Conservation (phyloP, 2,797 vertebrate species). For the Anableps anableps region DNA sequence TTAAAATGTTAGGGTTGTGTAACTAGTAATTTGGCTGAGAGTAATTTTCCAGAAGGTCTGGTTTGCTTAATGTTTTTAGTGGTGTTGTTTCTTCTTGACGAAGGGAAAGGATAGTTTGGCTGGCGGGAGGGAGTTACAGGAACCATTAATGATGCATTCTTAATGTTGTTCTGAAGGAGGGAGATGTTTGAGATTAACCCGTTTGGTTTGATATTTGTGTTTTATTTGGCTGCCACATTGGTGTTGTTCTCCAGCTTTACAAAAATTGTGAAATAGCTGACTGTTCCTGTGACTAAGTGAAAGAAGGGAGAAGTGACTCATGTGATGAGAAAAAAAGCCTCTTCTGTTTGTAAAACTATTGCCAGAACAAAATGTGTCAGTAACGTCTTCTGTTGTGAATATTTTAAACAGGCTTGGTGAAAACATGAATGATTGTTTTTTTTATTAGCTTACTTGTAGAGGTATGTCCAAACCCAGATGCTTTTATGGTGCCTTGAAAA, state of each 20-base stretch:
- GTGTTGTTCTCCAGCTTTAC: constrained; percentile 16
- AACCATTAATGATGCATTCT: constrained; percentile 22
- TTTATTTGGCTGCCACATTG: neutral
- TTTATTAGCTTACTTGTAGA: neutral
- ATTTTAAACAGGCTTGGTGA: neutral
- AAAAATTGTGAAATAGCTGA: constrained; percentile 1
- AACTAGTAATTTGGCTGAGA: neutral
- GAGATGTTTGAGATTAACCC: constrained; percentile 2
- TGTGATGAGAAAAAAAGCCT: neutral
- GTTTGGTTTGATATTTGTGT: neutral
- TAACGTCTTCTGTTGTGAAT: constrained; percentile 9
- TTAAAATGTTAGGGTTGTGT: neutral
- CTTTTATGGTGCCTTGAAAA: neutral
- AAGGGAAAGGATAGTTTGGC: neutral
- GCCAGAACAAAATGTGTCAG: neutral
- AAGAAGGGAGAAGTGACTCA: constrained; percentile 10
- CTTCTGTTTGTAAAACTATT: constrained; percentile 7
- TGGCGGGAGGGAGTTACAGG: neutral
- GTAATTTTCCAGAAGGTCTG: neutral
- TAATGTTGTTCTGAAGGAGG: neutral
- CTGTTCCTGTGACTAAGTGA: constrained; percentile 2
- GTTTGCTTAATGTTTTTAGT: neutral
- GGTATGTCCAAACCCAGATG: neutral
- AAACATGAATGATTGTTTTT: neutral
- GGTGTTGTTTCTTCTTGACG: constrained; percentile 7